Conservation (phyloP, 2,888 invertebrate species). For the Dendrolimus pini region DNA sequence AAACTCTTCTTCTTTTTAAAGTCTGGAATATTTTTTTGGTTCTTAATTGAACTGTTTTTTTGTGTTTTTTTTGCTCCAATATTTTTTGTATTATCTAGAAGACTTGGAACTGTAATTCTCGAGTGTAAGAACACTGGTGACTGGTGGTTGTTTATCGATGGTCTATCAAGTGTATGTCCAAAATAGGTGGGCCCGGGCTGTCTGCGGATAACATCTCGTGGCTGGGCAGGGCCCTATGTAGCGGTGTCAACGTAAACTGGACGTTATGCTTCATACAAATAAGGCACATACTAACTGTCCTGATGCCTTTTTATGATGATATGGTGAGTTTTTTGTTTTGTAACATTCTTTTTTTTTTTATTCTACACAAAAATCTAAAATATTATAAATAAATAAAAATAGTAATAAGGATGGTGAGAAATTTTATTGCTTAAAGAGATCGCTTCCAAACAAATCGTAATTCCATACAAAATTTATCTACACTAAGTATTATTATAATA, state of each 20-base stretch:
- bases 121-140: background rate
- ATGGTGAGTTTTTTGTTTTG: slow-evolving; percentile 41
- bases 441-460: too few species aligned
- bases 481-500: too few species aligned
- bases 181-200: slow-evolving; percentile 41
- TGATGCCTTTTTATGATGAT: slow-evolving; percentile 69
- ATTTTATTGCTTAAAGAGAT: too few species aligned
- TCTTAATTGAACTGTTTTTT: too few species aligned
- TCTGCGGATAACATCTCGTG: slow-evolving; percentile 7
- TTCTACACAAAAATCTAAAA: background rate
- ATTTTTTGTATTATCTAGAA: too few species aligned
- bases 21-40: too few species aligned
- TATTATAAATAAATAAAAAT: too few species aligned
- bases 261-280: slow-evolving; percentile 62
- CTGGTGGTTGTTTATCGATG: slow-evolving; percentile 24
- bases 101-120: too few species aligned
- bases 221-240: slow-evolving; percentile 33
- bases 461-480: too few species aligned
- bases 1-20: too few species aligned
- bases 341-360: background rate
- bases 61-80: too few species aligned
- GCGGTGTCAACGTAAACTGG: slow-evolving; percentile 47
- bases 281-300: slow-evolving; percentile 47
- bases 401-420: too few species aligned
- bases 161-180: slow-evolving; percentile 34